Evolutionary conservation across 2,888 invertebrate species (phyloP).

Genomic region (Geotrupes spiniger): DNA sequence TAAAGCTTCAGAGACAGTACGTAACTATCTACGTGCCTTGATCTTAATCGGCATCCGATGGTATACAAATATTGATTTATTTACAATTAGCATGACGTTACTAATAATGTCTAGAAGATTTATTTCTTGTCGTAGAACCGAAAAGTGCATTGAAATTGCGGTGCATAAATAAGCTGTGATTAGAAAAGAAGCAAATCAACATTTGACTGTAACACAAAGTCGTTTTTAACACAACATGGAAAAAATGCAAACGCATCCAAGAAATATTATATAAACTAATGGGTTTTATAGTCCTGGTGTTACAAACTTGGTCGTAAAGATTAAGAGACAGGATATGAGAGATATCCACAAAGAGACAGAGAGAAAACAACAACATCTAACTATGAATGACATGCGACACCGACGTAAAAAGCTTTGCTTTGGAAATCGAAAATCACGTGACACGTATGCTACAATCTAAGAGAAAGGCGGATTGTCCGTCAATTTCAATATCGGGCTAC

Average conservation of each 20-base stretch:
- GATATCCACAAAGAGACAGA: conserved; percentile 41
- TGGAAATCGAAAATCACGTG: not conserved
- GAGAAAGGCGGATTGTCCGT: too few species aligned
- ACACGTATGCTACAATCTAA: too few species aligned
- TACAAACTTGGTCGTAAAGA: conserved; percentile 35
- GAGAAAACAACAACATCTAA: conserved; percentile 51
- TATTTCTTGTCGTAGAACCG: not conserved
- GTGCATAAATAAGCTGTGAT: conserved; percentile 15
- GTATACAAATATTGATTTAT: too few species aligned
- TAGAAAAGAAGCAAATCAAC: not conserved
- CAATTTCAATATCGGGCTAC: too few species aligned
- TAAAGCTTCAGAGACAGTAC: not conserved
- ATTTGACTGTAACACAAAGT: too few species aligned
- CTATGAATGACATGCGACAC: conserved; percentile 47
- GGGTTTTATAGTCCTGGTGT: conserved; percentile 33
- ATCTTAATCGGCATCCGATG: too few species aligned
- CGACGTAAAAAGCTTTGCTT: conserved; percentile 37
- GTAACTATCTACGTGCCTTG: too few species aligned
- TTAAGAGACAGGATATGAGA: conserved; percentile 21
- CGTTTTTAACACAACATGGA: not conserved
- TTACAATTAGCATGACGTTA: too few species aligned
- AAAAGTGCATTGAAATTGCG: conserved; percentile 15
- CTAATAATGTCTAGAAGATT: not conserved
- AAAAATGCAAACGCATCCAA: conserved; percentile 13
- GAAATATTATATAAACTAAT: conserved; percentile 11